A percentile compares a stretch with the other conserved stretches of the same genome.
These are phyloP conservation scores for Acipenser transmontanus DNA, from an alignment of 2,797 vertebrate genomes.

Conservation along the genomic window DNA sequence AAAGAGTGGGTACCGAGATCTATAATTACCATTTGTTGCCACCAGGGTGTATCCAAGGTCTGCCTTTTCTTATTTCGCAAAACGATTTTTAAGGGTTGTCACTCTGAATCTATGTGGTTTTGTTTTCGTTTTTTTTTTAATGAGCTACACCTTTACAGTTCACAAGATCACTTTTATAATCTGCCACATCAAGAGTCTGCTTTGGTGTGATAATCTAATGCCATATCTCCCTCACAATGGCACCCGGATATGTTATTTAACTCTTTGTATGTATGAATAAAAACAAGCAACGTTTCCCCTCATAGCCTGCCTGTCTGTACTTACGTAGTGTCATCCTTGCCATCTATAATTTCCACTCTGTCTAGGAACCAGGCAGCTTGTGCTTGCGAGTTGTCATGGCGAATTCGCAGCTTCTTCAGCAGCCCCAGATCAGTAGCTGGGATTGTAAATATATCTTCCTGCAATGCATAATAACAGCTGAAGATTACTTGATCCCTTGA, in stretches of 20 bases:
- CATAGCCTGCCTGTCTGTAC: constrained; percentile 26
- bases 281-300: too few relatives aligned
- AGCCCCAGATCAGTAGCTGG: constrained; percentile 77
- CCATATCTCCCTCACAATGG: too few relatives aligned
- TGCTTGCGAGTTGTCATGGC: constrained; percentile 79
- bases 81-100: too few relatives aligned
- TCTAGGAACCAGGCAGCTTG: constrained; percentile 88
- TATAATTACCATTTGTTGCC: neutral
- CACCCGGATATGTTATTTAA: too few relatives aligned
- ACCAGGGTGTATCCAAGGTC: neutral
- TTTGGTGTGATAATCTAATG: too few relatives aligned
- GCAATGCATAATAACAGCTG: constrained; percentile 4
- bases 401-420: constrained; percentile 85
- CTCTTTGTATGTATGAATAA: too few relatives aligned
- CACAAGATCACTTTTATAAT: too few relatives aligned
- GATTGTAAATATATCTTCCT: constrained; percentile 83
- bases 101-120: too few relatives aligned
- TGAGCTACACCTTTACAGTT: too few relatives aligned
- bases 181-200: too few relatives aligned
- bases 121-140: too few relatives aligned
- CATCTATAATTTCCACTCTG: constrained; percentile 79
- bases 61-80: neutral
- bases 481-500: too few relatives aligned
- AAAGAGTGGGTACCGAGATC: neutral
- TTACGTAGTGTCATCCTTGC: constrained; percentile 82